Evolutionary conservation across 1,140 invertebrate species (phyloP), one percentile per base, ranked within the genome.

Genomic region (Nylanderia fulva): DNA sequence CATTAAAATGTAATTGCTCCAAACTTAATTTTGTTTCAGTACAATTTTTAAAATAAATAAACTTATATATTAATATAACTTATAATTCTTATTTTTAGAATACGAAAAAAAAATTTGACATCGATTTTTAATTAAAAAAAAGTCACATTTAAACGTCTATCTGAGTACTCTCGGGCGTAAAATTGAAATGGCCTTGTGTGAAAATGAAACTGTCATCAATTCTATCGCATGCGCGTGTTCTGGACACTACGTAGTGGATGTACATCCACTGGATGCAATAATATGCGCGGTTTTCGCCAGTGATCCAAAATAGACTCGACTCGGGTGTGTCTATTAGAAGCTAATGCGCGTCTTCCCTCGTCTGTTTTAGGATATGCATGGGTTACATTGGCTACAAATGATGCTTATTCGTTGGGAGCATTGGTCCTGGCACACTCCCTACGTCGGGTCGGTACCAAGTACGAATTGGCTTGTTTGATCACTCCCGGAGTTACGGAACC

Each of bases 351-450:
- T 60, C 18, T 71, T 52, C 27, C 13, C 42, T 72, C 1, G 8
- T 52, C 39, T 95, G 95, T 52, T 92, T 52, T 92, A 97, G 97
- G 96, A 93, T 96, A 96, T 94, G 97, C 98, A 93, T 99, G 98
- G 98, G 98, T 99, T 89, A 99, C 98, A 79, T 95, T 99, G 89
- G 98, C 98, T 56, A 99, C 99, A 82, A 99, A 99, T 95, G 98
- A 99, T 94, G 97, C 97, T 39, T 99, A 99, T 93, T 97, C 97
- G 63, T 94, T 99, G 87, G 99, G 99, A 85, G 98, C 98, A 48
- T 93, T 99, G 90, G 98, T 99, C 86, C 93, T 99, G 93, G 98
- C 97, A 79, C 96, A 98, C 93, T 99, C 98, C 2, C 93, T 99
- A 79, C 96, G 96, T 87, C 95, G 96, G 90, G 97, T 96, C 36